Conservation (phyloP, 2,113 vertebrate species). For the Toxotes chatareus region DNA sequence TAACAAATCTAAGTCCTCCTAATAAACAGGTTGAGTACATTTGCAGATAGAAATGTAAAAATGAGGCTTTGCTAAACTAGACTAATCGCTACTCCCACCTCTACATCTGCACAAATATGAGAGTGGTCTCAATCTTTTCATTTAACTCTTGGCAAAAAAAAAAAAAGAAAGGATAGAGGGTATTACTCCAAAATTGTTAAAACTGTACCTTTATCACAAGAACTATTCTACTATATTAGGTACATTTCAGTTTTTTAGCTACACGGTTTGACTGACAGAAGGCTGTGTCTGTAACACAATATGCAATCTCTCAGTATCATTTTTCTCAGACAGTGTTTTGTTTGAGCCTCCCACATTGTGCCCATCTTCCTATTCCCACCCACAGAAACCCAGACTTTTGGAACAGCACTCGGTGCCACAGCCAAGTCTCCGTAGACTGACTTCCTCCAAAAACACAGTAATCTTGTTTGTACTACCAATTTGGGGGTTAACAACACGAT, state of each 20-base stretch:
- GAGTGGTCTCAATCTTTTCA: too few species aligned
- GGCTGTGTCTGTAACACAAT: neutral
- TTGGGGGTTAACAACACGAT: conserved; percentile 79
- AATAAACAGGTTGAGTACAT: too few species aligned
- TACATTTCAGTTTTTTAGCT: neutral
- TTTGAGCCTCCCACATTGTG: conserved; percentile 48
- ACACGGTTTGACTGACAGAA: conserved; percentile 1
- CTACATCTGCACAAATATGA: neutral
- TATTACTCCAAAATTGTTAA: neutral
- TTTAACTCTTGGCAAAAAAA: neutral
- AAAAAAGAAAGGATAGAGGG: too few species aligned
- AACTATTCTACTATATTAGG: neutral
- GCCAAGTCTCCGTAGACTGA: conserved; percentile 71
- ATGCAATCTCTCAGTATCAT: conserved; percentile 8
- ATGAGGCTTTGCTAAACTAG: neutral
- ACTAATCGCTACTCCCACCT: neutral
- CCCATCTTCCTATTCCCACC: conserved; percentile 62
- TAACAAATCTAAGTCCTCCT: neutral
- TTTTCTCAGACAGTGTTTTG: conserved; percentile 40
- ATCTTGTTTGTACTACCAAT: conserved; percentile 73
- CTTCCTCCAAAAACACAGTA: conserved; percentile 75
- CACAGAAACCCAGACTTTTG: conserved; percentile 67
- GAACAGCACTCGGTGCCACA: conserved; percentile 43
- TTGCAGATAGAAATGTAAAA: too few species aligned
- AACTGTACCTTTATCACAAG: neutral